Evolutionary conservation across 2,113 vertebrate genomes (phyloP).

Genomic region (Protomyctophum bolini): DNA sequence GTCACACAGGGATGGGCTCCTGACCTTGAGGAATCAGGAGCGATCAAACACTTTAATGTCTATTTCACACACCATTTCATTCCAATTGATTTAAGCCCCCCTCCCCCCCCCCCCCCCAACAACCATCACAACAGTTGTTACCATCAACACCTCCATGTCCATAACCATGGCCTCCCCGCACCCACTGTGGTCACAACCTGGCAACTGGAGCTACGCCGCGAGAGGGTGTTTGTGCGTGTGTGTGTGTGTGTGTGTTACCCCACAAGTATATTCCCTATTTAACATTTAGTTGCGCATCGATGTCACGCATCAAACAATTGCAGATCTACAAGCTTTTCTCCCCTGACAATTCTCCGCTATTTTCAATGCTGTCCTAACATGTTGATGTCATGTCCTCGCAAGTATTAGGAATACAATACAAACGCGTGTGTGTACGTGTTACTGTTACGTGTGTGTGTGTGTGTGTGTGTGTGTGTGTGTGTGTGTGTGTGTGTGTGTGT

Average conservation of each 20-base stretch:
- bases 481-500: conserved; percentile 35
- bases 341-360: too few species aligned
- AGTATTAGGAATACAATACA: conserved; percentile 6
- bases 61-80: conserved; percentile 81
- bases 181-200: conserved; percentile 36
- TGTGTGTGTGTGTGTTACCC: too few species aligned
- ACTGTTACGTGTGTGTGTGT: conserved; percentile 29
- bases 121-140: conserved; percentile 67
- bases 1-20: conserved; percentile 59
- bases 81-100: conserved; percentile 73
- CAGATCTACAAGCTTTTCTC: too few species aligned
- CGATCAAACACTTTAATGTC: conserved; percentile 79
- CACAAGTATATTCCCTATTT: too few species aligned
- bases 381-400: too few species aligned
- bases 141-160: conserved; percentile 65
- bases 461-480: conserved; percentile 9
- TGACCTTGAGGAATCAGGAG: conserved; percentile 81
- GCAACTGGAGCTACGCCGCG: conserved; percentile 11
- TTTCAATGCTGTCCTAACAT: too few species aligned
- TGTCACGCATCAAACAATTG: too few species aligned
- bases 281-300: too few species aligned
- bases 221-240: too few species aligned
- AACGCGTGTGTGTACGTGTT: not conserved
- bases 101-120: conserved; percentile 60
- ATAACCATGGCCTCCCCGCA: conserved; percentile 51